phyloP scores from a whole-genome alignment of 2,888 invertebrate species.

The Megaustenia siamemsis region DNA sequence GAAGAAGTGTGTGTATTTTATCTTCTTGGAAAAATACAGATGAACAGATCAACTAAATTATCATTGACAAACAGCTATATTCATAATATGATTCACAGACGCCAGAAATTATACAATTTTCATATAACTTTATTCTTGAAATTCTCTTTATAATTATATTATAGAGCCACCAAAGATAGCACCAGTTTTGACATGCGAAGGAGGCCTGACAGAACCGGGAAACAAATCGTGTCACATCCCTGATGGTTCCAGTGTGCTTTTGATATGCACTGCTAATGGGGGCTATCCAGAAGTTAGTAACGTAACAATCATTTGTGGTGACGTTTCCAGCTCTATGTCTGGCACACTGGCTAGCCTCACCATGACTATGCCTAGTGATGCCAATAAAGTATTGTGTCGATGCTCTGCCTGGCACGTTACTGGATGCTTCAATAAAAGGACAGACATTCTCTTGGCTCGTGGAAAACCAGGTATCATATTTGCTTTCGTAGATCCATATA shows the following conservation, averaged over 20 bases:
- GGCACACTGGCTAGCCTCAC: not conserved
- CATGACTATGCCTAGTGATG: not conserved
- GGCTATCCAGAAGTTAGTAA: not conserved
- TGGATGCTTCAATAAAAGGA: not conserved
- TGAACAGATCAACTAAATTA: too few relatives aligned
- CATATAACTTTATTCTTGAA: too few relatives aligned
- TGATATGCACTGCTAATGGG: not conserved
- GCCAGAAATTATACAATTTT: too few relatives aligned
- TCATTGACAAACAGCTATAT: too few relatives aligned
- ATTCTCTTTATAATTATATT: not conserved
- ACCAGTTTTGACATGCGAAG: not conserved
- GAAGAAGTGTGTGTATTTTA: too few relatives aligned
- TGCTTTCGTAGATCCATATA: not conserved
- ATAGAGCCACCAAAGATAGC: not conserved
- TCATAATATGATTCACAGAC: too few relatives aligned
- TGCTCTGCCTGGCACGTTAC: slow-evolving; percentile 6
- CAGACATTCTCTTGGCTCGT: not conserved
- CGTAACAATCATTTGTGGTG: slow-evolving; percentile 5
- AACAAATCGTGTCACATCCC: not conserved
- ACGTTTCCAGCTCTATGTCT: not conserved
- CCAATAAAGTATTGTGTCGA: not conserved
- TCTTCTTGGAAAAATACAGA: too few relatives aligned
- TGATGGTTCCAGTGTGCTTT: not conserved
- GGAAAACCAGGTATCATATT: not conserved
- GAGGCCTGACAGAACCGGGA: not conserved